These are phyloP conservation scores for Eristalinus sepulchralis DNA, from an alignment of 2,888 invertebrate species.

Conservation along the genomic window DNA sequence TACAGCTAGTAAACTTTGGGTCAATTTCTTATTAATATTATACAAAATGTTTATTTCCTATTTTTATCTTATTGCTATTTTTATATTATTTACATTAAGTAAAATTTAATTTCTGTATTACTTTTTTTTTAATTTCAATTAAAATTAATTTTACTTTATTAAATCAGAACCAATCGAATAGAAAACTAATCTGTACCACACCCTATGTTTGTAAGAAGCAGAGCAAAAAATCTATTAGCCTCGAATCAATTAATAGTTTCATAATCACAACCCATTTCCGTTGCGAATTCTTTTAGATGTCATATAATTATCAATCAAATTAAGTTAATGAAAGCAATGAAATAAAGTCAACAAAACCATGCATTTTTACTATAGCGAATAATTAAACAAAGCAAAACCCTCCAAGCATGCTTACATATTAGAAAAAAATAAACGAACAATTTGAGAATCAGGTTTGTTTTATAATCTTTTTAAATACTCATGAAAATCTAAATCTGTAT, in stretches of 20 bases:
- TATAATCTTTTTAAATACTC: not conserved
- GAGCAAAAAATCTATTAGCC: conserved; percentile 12
- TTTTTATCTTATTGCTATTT: conserved; percentile 30
- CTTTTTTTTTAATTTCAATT: not conserved
- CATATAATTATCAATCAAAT: conserved; percentile 8
- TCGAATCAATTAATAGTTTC: conserved; percentile 24
- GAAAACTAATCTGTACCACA: conserved; percentile 15
- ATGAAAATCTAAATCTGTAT: not conserved
- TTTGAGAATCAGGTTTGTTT: conserved; percentile 55
- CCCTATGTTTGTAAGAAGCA: conserved; percentile 40
- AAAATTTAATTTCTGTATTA: conserved; percentile 9
- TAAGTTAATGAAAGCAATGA: conserved; percentile 7
- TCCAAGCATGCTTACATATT: conserved; percentile 79
- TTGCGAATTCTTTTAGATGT: not conserved
- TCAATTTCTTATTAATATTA: not conserved
- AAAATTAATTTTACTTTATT: not conserved
- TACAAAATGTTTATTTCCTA: not conserved
- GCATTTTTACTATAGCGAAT: conserved; percentile 23
- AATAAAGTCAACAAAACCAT: conserved; percentile 1
- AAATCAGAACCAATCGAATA: conserved; percentile 19
- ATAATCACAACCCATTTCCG: conserved; percentile 43
- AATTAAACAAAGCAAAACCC: conserved; percentile 73
- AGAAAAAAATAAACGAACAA: not conserved
- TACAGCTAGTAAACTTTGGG: conserved; percentile 33
- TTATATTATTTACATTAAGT: not conserved